phyloP scores from a whole-genome alignment of 2,113 vertebrate genomes.

The Rhabdomys dilectus region DNA sequence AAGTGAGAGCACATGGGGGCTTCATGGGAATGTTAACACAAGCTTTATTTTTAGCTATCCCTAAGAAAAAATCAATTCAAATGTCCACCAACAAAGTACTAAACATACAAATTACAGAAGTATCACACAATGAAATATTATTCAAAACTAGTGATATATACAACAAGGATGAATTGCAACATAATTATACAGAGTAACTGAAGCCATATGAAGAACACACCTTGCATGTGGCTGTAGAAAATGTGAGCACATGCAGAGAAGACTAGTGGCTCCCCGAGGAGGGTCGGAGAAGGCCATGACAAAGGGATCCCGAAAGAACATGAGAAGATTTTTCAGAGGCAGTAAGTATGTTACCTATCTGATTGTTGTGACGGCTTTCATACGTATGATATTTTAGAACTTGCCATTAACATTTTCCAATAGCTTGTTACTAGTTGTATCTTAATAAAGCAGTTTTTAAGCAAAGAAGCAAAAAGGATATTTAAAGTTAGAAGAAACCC shows the following conservation, averaged over 20 bases:
- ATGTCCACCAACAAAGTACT: neutral
- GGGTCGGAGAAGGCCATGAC: neutral
- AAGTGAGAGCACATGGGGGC: neutral
- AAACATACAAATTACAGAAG: neutral
- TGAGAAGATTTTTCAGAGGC: neutral
- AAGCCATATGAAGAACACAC: neutral
- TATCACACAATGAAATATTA: neutral
- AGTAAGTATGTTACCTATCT: neutral
- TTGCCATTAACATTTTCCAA: neutral
- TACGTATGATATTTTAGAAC: neutral
- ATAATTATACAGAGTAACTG: neutral
- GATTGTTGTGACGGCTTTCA: neutral
- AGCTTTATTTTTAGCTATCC: neutral
- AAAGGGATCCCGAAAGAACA: neutral
- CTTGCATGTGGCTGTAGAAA: neutral
- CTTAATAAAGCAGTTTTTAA: neutral
- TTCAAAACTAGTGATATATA: neutral
- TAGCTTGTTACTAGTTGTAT: neutral
- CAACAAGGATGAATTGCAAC: neutral
- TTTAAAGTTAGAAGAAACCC: neutral
- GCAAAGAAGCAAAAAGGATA: conserved; percentile 22
- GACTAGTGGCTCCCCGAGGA: neutral
- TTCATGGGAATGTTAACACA: neutral
- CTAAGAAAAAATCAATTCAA: neutral
- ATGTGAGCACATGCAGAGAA: neutral